Base-by-base conservation (phyloP, 2,888 invertebrate species). In the Ophioninae sp. region DNA sequence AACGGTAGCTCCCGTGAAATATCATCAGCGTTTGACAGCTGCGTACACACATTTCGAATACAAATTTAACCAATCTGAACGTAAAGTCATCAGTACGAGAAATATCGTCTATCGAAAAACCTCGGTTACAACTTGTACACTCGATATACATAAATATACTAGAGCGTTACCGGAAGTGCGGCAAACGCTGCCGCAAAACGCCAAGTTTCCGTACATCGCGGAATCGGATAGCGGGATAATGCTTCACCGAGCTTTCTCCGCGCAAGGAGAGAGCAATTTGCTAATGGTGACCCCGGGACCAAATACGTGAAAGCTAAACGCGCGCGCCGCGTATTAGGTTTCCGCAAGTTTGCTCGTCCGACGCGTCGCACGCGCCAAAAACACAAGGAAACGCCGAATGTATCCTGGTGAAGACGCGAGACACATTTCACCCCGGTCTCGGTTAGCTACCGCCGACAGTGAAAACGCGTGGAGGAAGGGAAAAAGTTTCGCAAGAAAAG, bases 251-350 rank as follows among this genome's bases (percentile, higher is more conserved):
- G 62, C 59, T 73, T 50, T 30, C 13, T 50, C 50, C 17, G 13
- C 50, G 44, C 56, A 61, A 50, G 69, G 74, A 81, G 82, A 82
- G 85, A 83, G 83, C 85, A 86, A 86, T 86, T 85, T 86, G 74
- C 85, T 86, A 86, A 86, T 86, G 86, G 86, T 82, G 82, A 67
- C 81, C 82, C 84, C 83, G 82, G 74, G 64, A 77, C 70, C 73
- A 85, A 81, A 82, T 85, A 69, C 78, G 75, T 44, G 70, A 67
- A 64, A 81, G 72, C 75, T 72, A 50, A 64, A 61, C 68, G 65
- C 72, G 59, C 70, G n/a, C 79, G 50, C 57, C 21, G n/a, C 77
- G 69, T 62, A 62, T 68, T 76, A 68, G 62, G 39, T 62, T 68
- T 39, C 62, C 69, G 67, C 64, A 65, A 65, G 39, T 64, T 21